Conservation (phyloP, 2,113 vertebrate species). For the Atherinomorus stipes region DNA sequence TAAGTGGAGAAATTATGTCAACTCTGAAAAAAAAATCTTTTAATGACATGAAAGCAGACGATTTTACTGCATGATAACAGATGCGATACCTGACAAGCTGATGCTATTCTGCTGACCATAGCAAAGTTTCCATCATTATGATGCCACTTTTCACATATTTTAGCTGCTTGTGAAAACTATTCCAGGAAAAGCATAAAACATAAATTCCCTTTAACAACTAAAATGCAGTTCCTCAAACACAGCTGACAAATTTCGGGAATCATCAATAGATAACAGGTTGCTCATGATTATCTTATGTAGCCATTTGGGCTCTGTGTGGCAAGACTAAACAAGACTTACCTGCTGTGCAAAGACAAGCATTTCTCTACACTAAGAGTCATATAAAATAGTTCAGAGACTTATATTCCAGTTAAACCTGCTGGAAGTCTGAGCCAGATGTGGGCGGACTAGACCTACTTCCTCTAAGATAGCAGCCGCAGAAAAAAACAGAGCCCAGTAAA, state of each 20-base stretch:
- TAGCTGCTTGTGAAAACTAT: constrained; percentile 2
- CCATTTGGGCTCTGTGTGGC: constrained; percentile 31
- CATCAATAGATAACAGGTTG: constrained; percentile 17
- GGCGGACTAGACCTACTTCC: constrained; percentile 52
- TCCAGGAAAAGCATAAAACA: constrained; percentile 17
- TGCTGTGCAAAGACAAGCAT: constrained; percentile 54
- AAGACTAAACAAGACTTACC: constrained; percentile 34
- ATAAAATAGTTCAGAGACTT: constrained; percentile 69
- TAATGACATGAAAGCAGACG: background rate
- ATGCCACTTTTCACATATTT: constrained; percentile 3
- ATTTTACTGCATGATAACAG: background rate
- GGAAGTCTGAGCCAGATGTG: constrained; percentile 53
- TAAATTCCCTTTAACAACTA: background rate
- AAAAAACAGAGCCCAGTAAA: constrained; percentile 42
- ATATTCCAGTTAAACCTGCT: constrained; percentile 76
- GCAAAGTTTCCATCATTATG: no score
- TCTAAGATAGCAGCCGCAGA: constrained; percentile 47
- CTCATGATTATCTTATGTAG: constrained; percentile 50
- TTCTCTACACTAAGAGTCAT: constrained; percentile 40
- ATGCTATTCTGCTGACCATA: no score
- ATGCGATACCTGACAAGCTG: background rate
- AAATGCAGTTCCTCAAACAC: background rate
- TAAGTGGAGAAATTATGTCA: no score
- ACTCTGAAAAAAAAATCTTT: background rate
- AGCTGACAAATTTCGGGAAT: constrained; percentile 2